Evolutionary conservation across 2,888 invertebrate genomes (phyloP).

Genomic region (Caenorhabditis parvicauda): DNA sequence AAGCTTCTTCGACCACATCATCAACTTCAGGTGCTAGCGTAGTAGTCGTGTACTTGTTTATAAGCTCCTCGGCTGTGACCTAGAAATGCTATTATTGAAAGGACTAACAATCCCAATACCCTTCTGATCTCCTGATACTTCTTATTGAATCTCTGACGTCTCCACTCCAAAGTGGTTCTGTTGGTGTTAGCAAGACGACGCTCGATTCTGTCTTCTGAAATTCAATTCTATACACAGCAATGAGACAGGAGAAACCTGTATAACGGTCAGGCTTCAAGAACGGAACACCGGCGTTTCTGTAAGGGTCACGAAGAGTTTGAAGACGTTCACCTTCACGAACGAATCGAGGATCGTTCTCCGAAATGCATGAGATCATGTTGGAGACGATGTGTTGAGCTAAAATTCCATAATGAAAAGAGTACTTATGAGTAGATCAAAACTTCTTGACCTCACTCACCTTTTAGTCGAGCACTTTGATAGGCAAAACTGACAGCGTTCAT

Average conservation of each 20-base stretch:
- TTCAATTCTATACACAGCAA: neutral
- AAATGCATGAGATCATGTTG: constrained; percentile 37
- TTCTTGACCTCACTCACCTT: constrained; percentile 7
- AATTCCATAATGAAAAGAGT: neutral
- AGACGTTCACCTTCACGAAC: constrained; percentile 24
- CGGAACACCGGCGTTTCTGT: constrained; percentile 35
- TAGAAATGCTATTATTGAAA: neutral
- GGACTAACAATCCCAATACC: too few relatives aligned
- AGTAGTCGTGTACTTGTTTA: too few relatives aligned
- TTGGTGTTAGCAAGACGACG: constrained; percentile 31
- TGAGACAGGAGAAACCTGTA: constrained; percentile 9
- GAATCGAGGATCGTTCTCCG: constrained; percentile 29
- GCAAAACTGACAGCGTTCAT: constrained; percentile 45
- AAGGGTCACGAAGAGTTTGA: constrained; percentile 25
- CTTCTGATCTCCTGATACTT: constrained; percentile 29
- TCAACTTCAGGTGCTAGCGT: constrained; percentile 14
- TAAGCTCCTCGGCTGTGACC: neutral
- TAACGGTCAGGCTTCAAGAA: constrained; percentile 36
- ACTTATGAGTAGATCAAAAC: neutral
- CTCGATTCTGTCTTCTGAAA: constrained; percentile 31
- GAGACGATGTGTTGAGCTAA: constrained; percentile 29
- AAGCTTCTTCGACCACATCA: constrained; percentile 14
- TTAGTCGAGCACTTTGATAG: constrained; percentile 40
- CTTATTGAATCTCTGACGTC: constrained; percentile 30
- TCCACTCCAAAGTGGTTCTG: constrained; percentile 20